These are phyloP conservation scores for Latrodectus hesperus DNA, from an alignment of 2,888 invertebrate species.

Conservation along the genomic window DNA sequence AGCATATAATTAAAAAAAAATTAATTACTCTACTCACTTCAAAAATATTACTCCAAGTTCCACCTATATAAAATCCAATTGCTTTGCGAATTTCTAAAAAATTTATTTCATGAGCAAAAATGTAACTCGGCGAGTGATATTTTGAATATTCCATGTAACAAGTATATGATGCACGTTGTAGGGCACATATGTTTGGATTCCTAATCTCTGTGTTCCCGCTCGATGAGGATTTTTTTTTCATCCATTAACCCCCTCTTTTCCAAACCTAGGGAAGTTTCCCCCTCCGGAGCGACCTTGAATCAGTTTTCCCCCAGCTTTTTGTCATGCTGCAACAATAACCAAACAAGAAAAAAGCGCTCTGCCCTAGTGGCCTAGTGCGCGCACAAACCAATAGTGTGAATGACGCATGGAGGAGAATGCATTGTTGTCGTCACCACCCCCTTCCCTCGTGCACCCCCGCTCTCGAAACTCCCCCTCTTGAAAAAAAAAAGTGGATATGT, in stretches of 20 bases:
- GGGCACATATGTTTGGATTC: constrained; percentile 2
- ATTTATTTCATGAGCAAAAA: too few relatives aligned
- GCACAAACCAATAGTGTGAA: constrained; percentile 33
- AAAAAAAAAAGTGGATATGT: neutral
- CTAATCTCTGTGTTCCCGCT: neutral
- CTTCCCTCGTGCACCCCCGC: neutral
- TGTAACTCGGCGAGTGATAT: too few relatives aligned
- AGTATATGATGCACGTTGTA: neutral
- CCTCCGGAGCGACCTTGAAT: constrained; percentile 60
- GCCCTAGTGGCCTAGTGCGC: constrained; percentile 67
- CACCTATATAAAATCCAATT: too few relatives aligned
- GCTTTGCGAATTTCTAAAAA: too few relatives aligned
- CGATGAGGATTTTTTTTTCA: constrained; percentile 12
- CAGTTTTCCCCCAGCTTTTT: constrained; percentile 26
- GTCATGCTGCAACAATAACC: constrained; percentile 58
- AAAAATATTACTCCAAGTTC: too few relatives aligned
- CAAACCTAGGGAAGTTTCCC: constrained; percentile 27
- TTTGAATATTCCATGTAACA: neutral
- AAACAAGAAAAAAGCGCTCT: constrained; percentile 22
- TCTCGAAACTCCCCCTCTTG: neutral
- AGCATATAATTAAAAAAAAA: too few relatives aligned
- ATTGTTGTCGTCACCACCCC: constrained; percentile 20
- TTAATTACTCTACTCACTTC: too few relatives aligned
- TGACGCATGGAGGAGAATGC: constrained; percentile 50
- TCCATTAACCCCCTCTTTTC: constrained; percentile 56